Evolutionary conservation across 2,113 vertebrate species (phyloP).

Genomic region (Microtus oregoni): DNA sequence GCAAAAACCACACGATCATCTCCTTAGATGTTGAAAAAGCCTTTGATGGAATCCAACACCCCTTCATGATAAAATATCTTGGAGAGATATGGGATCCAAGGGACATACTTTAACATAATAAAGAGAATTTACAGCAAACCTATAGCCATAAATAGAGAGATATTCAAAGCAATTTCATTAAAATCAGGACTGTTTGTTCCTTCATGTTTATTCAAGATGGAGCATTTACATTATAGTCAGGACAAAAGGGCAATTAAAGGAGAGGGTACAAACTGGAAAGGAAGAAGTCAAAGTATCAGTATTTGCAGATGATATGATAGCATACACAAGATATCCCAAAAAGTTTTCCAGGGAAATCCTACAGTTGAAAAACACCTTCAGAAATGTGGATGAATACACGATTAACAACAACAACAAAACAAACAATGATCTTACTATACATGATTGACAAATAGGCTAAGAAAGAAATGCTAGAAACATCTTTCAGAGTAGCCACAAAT

Average conservation of each 20-base stretch:
- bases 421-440: not conserved
- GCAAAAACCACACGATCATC: not conserved
- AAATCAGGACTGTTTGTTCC: not conserved
- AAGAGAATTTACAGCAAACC: not conserved
- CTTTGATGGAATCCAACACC: not conserved
- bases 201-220: not conserved
- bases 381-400: not conserved
- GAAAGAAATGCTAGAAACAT: not conserved
- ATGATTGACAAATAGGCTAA: not conserved
- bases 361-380: not conserved
- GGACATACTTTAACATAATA: not conserved
- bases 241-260: not conserved
- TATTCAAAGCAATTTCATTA: not conserved
- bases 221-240: not conserved
- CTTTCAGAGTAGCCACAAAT: not conserved
- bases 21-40: not conserved
- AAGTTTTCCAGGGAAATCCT: not conserved
- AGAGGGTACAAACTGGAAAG: not conserved
- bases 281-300: not conserved
- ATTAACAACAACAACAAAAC: not conserved
- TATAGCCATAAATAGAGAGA: not conserved
- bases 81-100: not conserved
- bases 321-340: not conserved
- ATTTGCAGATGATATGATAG: not conserved
- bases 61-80: not conserved